Evolutionary conservation across 2,113 vertebrate species (phyloP).

Genomic region (Solea senegalensis): DNA sequence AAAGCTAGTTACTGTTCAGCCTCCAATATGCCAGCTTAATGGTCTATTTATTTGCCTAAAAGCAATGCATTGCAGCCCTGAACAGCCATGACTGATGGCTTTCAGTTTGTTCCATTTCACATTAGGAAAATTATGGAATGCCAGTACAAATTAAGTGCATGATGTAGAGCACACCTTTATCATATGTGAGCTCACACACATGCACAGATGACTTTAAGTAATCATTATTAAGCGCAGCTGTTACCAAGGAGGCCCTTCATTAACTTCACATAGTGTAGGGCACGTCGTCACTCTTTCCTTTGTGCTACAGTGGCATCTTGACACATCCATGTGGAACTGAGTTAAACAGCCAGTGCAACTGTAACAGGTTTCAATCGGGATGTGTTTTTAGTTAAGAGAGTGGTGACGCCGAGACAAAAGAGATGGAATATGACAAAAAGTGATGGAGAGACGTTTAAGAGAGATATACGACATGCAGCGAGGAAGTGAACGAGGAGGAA

Average conservation of each 20-base stretch:
- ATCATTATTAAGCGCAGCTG: constrained; percentile 57
- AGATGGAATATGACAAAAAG: constrained; percentile 22
- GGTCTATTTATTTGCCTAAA: constrained; percentile 75
- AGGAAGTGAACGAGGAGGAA: constrained; percentile 6
- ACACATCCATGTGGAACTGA: constrained; percentile 25
- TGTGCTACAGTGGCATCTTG: constrained; percentile 28
- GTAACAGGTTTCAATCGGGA: constrained; percentile 50
- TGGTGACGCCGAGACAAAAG: constrained; percentile 1
- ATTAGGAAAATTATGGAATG: constrained; percentile 40
- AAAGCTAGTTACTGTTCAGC: constrained; percentile 76
- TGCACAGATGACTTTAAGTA: constrained; percentile 28
- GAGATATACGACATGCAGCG: constrained; percentile 16
- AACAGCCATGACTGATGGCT: constrained; percentile 61
- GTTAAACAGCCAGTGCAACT: constrained; percentile 10
- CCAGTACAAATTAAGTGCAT: constrained; percentile 32
- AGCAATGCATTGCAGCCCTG: constrained; percentile 72
- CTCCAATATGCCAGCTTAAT: constrained; percentile 75
- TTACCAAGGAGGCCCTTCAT: constrained; percentile 74
- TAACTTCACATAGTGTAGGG: constrained; percentile 41
- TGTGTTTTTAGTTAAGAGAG: constrained; percentile 16
- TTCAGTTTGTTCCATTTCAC: constrained; percentile 63
- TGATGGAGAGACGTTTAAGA: constrained; percentile 11
- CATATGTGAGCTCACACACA: constrained; percentile 19
- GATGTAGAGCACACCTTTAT: constrained; percentile 1
- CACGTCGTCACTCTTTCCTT: constrained; percentile 27